A percentile compares a stretch with the other conserved stretches of the same genome.
Evolutionary conservation across 2,113 vertebrate species (phyloP).

Genomic region (Rhea pennata): DNA sequence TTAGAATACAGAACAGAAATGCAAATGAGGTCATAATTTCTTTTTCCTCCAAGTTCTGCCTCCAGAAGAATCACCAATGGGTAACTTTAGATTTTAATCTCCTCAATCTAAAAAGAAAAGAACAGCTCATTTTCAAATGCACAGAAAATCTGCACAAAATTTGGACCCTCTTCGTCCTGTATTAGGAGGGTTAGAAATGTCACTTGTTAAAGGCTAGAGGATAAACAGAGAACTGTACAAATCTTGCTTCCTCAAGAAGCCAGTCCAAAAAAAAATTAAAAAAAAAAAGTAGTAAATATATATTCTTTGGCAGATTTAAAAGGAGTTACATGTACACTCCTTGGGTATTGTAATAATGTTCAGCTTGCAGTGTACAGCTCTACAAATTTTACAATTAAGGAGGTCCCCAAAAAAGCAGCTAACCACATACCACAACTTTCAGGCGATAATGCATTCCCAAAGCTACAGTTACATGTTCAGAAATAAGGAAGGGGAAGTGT

Average conservation of each 20-base stretch:
- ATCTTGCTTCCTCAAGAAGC: background rate
- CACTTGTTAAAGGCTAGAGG: background rate
- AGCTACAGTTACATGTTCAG: background rate
- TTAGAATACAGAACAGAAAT: constrained; percentile 29
- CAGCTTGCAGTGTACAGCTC: background rate
- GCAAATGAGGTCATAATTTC: background rate
- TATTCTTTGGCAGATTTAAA: background rate
- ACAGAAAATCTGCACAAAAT: background rate
- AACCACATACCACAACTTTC: background rate
- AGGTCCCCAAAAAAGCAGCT: background rate
- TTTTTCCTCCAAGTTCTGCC: background rate
- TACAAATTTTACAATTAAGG: background rate
- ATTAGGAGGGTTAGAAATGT: background rate
- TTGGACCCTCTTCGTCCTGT: background rate
- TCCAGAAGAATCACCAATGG: background rate
- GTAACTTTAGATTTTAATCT: background rate
- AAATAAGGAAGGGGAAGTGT: constrained; percentile 40
- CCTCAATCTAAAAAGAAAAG: background rate
- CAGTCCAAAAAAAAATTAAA: background rate
- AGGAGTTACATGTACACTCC: background rate
- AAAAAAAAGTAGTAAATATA: background rate
- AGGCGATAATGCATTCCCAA: background rate
- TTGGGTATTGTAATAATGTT: background rate
- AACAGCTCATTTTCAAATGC: background rate
- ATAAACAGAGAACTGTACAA: background rate